Percentiles rank a stretch among this genome's conserved stretches.
Evolutionary conservation across 2,888 invertebrate genomes (phyloP).

Genomic region (Epistrophe grossulariae): DNA sequence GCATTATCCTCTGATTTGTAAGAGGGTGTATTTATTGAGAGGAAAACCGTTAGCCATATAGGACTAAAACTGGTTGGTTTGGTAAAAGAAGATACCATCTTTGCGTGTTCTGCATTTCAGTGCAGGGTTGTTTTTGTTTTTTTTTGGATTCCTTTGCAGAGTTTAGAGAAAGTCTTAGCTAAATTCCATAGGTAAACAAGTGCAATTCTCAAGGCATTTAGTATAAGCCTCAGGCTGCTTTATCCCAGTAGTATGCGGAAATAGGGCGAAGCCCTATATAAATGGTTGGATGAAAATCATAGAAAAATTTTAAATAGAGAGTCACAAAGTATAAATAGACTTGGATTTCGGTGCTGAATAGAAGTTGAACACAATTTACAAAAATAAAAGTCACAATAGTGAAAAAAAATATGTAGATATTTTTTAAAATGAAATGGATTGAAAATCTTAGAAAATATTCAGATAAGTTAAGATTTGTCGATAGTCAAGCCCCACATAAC

Average conservation of each 20-base stretch:
- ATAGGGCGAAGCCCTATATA: not conserved
- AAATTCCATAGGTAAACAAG: conserved; percentile 37
- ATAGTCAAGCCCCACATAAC: too few relatives aligned
- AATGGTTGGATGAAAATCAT: not conserved
- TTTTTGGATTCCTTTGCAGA: conserved; percentile 6
- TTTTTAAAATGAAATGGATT: too few relatives aligned
- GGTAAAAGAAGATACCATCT: conserved; percentile 1
- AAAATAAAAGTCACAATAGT: too few relatives aligned
- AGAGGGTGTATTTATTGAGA: conserved; percentile 55
- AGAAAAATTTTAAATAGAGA: not conserved
- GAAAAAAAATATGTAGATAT: too few relatives aligned
- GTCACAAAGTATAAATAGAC: not conserved
- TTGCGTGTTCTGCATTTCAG: conserved; percentile 27
- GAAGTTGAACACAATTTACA: too few relatives aligned
- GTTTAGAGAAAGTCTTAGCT: not conserved
- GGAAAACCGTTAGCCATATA: conserved; percentile 26
- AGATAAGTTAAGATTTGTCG: too few relatives aligned
- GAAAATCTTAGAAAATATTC: too few relatives aligned
- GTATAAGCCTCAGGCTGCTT: not conserved
- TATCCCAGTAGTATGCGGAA: not conserved
- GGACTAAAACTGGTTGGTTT: conserved; percentile 10
- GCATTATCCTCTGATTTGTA: conserved; percentile 64
- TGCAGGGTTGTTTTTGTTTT: conserved; percentile 4
- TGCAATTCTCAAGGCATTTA: conserved; percentile 7
- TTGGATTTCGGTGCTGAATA: too few relatives aligned